Evolutionary conservation across 1,140 invertebrate species (phyloP).

Genomic region (Oscheius sp.): DNA sequence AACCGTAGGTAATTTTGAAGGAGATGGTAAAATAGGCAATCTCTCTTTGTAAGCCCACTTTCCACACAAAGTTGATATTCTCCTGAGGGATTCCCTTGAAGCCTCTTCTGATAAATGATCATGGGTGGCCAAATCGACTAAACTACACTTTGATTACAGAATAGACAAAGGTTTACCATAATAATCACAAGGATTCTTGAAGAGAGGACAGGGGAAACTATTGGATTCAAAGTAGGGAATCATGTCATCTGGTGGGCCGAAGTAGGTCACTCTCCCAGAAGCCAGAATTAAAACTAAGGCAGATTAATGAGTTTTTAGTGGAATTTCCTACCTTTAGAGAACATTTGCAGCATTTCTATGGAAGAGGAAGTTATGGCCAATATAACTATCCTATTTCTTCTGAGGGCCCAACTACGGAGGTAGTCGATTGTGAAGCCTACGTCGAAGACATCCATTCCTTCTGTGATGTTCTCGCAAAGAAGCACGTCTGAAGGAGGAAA

Average conservation of each 20-base stretch:
- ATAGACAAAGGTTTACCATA: conserved; percentile 69
- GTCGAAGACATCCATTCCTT: conserved; percentile 91
- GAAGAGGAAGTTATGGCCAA: conserved; percentile 87
- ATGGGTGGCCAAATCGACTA: conserved; percentile 86
- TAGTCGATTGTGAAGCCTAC: conserved; percentile 91
- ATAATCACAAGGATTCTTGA: conserved; percentile 93
- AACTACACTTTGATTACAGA: conserved; percentile 46
- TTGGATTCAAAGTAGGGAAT: conserved; percentile 86
- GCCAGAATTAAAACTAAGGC: conserved; percentile 82
- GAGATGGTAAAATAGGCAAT: background rate
- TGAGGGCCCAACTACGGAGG: conserved; percentile 79
- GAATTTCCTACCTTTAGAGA: conserved; percentile 67
- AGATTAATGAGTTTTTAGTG: conserved; percentile 32
- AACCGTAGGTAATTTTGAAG: conserved; percentile 13
- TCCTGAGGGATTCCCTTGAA: conserved; percentile 85
- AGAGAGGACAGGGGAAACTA: conserved; percentile 88
- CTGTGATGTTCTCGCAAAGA: conserved; percentile 81
- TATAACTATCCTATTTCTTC: conserved; percentile 73
- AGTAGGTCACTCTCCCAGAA: conserved; percentile 83
- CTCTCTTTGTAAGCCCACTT: conserved; percentile 62
- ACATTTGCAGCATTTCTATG: conserved; percentile 91
- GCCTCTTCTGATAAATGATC: conserved; percentile 87
- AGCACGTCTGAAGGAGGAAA: conserved; percentile 80
- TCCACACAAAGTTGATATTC: conserved; percentile 83
- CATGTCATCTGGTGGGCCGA: conserved; percentile 81